These are phyloP conservation scores for Gymnopithys bicolor DNA, from an alignment of 2,797 vertebrate species.

Conservation along the genomic window DNA sequence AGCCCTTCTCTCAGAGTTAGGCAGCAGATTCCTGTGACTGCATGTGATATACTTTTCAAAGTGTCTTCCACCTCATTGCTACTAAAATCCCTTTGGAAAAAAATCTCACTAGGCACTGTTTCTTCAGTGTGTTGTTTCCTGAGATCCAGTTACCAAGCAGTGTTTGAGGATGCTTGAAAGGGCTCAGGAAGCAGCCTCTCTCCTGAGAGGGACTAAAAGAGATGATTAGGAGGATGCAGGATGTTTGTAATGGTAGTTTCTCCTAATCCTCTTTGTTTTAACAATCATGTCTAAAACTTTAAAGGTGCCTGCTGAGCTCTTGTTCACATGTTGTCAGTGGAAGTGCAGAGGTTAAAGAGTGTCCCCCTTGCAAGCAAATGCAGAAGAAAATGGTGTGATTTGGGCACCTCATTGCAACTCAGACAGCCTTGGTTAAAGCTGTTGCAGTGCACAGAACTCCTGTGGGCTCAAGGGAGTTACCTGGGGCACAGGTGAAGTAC, in stretches of 20 bases:
- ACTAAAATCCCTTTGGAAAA: not conserved
- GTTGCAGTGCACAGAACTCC: not conserved
- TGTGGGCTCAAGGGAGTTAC: not conserved
- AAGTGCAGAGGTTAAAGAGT: not conserved
- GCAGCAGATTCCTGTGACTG: not conserved
- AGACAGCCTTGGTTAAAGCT: not conserved
- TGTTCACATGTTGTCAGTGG: not conserved
- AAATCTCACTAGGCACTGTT: not conserved
- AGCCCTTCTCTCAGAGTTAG: not conserved
- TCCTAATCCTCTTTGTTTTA: constrained; percentile 22
- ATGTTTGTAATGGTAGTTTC: not conserved
- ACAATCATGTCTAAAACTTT: not conserved
- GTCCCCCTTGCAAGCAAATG: not conserved
- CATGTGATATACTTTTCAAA: not conserved
- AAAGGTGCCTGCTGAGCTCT: not conserved
- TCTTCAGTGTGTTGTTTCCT: not conserved
- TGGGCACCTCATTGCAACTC: not conserved
- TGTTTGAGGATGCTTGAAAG: not conserved
- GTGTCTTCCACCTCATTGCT: not conserved
- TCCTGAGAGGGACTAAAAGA: not conserved
- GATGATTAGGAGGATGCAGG: not conserved
- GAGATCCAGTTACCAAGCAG: not conserved
- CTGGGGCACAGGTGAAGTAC: not conserved
- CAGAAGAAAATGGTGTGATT: not conserved
- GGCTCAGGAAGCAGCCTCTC: constrained; percentile 7